Percentiles rank a stretch among this genome's conserved stretches.
phyloP scores from a whole-genome alignment of 1,140 invertebrate genomes.

The Ostrea edulis region DNA sequence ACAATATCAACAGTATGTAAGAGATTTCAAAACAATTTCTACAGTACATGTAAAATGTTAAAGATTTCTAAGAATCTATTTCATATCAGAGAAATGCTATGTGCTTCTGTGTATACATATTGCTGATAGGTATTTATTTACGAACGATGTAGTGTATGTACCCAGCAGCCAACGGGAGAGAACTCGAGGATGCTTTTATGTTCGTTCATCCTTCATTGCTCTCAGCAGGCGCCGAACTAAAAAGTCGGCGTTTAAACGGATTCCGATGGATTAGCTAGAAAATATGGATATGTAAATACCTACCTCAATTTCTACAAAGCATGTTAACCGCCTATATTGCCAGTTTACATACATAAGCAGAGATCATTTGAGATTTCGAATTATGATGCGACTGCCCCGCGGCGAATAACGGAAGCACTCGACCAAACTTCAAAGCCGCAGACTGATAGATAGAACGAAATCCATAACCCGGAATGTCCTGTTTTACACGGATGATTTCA shows the following conservation, averaged over 20 bases:
- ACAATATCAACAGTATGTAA: no score
- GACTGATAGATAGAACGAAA: conserved; percentile 2
- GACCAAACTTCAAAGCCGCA: conserved; percentile 27
- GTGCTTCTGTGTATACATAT: no score
- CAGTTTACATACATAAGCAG: conserved; percentile 7
- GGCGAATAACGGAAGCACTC: conserved; percentile 23
- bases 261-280: background rate
- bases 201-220: background rate
- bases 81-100: no score
- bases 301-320: conserved; percentile 16
- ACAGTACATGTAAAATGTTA: no score
- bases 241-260: background rate
- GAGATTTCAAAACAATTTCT: no score
- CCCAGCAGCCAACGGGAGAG: conserved; percentile 1
- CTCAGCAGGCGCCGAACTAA: background rate
- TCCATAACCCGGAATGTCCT: conserved; percentile 19
- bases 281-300: background rate
- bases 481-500: conserved; percentile 25
- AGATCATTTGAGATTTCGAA: conserved; percentile 19
- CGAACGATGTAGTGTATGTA: no score
- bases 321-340: conserved; percentile 14
- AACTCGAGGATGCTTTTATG: background rate
- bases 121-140: no score
- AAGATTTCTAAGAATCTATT: no score
- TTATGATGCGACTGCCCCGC: conserved; percentile 1